Base-by-base conservation (phyloP, 2,888 invertebrate species). In the Abrostola tripartita region DNA sequence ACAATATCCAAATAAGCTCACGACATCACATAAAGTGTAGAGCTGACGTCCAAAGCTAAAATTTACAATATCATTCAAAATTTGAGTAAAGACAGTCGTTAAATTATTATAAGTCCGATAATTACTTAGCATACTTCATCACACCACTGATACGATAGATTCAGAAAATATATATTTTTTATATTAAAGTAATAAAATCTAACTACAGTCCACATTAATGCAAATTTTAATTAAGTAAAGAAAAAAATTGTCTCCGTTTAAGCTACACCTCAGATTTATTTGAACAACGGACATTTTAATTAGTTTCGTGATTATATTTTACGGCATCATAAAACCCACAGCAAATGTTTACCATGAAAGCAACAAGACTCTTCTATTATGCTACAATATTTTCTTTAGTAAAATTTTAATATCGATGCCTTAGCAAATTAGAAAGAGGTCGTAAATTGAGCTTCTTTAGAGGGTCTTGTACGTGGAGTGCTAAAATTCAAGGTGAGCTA, bases 401-500 rank as follows among this genome's bases (percentile, higher is more conserved):
- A 57, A 52, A 57, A 64, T 65, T 68, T 77, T 79, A 71, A 74
- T 74, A 74, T 65, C 44, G 53, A 74, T 59, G 57, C 65, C 55
- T 58, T 65, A 56, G 73, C 70, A 68, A 79, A 78, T 81, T 74
- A 76, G 66, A 62, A 68, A 65, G 63, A 58, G 24, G 56, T 71
- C 72, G 68, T 81, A 74, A 82, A 75, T 72, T 77, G 49, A 68
- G 67, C 61, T 68, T 56, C 59, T 74, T 67, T 57, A 68, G 60
- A 68, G 65, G 62, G 65, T 69, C 58, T 61, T 44, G 50, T 61
- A 62, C 56, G 61, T 67, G 62, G 65, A 68, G 76, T 71, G 72
- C 42, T 74, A 73, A 78, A 85, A 83, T 82, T 84, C 78, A 82
- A 88, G 85, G 86, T 84, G 86, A 85, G 83, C 75, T 85, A 79